phyloP scores from a whole-genome alignment of 2,113 vertebrate genomes.

The Garra rufa region DNA sequence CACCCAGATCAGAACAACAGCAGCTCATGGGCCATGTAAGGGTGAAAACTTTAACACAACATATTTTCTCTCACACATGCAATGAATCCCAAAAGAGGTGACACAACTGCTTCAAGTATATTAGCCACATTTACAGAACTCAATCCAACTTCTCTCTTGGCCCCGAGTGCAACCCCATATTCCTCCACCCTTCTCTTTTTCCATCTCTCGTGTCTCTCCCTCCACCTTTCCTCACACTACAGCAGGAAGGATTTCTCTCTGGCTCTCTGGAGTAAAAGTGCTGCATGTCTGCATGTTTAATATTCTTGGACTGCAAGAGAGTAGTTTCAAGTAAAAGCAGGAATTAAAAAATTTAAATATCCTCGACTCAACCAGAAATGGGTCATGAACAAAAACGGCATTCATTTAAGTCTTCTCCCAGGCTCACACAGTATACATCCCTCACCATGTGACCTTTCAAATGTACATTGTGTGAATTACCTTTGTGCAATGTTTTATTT shows the following conservation, averaged over 20 bases:
- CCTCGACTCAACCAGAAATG: conserved; percentile 27
- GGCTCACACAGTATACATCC: background rate
- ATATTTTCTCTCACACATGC: background rate
- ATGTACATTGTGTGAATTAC: background rate
- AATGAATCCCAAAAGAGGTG: conserved; percentile 3
- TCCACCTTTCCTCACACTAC: background rate
- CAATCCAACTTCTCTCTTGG: background rate
- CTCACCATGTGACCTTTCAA: background rate
- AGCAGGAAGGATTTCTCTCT: background rate
- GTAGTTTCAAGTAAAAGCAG: conserved; percentile 32
- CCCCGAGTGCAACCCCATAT: background rate
- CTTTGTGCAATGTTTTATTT: background rate
- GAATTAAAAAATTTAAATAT: conserved; percentile 37
- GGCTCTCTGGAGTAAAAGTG: background rate
- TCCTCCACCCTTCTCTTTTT: conserved; percentile 33
- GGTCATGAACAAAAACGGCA: conserved; percentile 1
- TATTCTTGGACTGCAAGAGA: conserved; percentile 29
- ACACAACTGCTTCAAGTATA: background rate
- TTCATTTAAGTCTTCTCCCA: conserved; percentile 1
- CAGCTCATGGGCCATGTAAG: conserved; percentile 1
- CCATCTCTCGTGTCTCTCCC: background rate
- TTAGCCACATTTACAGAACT: conserved; percentile 22
- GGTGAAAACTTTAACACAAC: conserved; percentile 10
- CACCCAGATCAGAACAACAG: conserved; percentile 12
- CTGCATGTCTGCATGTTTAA: conserved; percentile 21